A percentile compares a stretch with the other conserved stretches of the same genome.
phyloP scores from a whole-genome alignment of 2,797 vertebrate genomes.

The Mormyrops boulengeri region DNA sequence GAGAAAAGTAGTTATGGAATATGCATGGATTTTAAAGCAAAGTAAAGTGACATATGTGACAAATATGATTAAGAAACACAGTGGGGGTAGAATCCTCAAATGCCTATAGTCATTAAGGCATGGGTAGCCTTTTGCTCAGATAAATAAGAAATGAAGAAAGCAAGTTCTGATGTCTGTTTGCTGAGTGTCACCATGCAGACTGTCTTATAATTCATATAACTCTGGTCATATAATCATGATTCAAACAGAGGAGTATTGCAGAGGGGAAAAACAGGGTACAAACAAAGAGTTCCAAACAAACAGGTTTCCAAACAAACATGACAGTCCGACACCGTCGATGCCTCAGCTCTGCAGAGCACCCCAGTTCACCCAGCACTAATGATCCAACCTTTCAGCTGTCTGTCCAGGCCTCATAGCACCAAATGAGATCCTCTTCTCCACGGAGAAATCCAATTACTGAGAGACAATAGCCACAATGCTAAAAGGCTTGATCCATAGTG shows the following conservation, averaged over 20 bases:
- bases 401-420: slow-evolving; percentile 18
- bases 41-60: not conserved
- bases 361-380: slow-evolving; percentile 53
- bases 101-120: not conserved
- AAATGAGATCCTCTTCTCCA: slow-evolving; percentile 36
- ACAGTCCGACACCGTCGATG: not conserved
- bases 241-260: not conserved
- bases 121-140: not conserved
- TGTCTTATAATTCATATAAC: not conserved
- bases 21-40: not conserved
- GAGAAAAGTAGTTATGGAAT: not conserved
- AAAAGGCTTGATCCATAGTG: slow-evolving; percentile 28
- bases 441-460: slow-evolving; percentile 59
- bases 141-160: not conserved
- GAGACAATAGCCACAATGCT: slow-evolving; percentile 52
- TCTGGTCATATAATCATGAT: not conserved
- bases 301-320: not conserved
- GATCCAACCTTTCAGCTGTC: slow-evolving; percentile 44
- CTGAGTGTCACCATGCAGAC: not conserved
- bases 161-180: not conserved
- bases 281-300: not conserved
- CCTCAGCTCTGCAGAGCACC: slow-evolving; percentile 9
- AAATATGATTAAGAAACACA: not conserved
- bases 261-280: not conserved
- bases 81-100: not conserved